Evolutionary conservation across 1,140 invertebrate genomes (phyloP), one percentile per base, ranked within the genome.

Genomic region (Drosophila ercepeae): DNA sequence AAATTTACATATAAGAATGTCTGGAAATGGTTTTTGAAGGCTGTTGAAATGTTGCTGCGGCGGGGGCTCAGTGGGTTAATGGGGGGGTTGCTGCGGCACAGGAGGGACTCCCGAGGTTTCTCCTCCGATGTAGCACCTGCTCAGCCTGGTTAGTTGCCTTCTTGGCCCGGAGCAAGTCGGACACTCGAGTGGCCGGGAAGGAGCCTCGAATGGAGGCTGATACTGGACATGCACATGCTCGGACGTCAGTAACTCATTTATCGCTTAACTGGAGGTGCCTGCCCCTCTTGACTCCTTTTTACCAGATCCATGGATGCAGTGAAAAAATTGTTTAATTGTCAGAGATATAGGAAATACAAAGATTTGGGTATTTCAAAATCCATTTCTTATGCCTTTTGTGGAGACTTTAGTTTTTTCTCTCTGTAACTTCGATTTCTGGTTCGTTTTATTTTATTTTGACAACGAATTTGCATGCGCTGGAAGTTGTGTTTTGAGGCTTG

Each of bases 401-500:
- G 8, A 8, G 7, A 0, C 2, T 0, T 3, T 0, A 11, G 7
- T 19, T 19, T 65, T 65, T 5, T 34, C 9, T 0, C 46, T 3
- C 32, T 69, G 58, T 36, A 34, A 21, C 51, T 58, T 63, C 50
- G 23, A 51, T 54, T 59, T 76, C 51, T 69, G 51, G 52, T 68
- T 78, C 44, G 46, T 54, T 54, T 74, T 48, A 44, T 48, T 63
- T 45, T 86, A 86, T 82, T 86, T 88, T 64, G 76, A 89, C 79
- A 89, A 77, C 88, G 88, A 90, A 90, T 90, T 90, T 90, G 88
- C 88, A 90, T 90, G 88, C 82, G 70, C 54, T 83, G 58, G 63
- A 90, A 84, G 79, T 78, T 90, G 88, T 90, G 88, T 90, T 90
- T 78, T 72, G 83, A 90, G 78, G 58, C 82, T 88, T 90, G 88